Evolutionary conservation across 2,797 vertebrate genomes (phyloP).

Genomic region (Eulemur albifrons): DNA sequence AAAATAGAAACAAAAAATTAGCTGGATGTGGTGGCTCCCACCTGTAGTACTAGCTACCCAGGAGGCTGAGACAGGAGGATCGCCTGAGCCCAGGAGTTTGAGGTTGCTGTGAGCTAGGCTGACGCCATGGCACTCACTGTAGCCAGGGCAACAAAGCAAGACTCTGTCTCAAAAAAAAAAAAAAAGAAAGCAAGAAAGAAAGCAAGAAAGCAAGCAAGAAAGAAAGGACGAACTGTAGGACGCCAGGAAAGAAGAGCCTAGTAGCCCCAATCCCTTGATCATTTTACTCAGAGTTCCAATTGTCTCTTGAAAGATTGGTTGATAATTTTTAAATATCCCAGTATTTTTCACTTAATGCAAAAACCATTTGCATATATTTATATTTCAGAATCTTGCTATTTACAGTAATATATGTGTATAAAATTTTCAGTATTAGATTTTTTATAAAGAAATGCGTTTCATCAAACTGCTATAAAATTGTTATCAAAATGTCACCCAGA

Average conservation of each 20-base stretch:
- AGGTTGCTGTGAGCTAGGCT: too few species aligned
- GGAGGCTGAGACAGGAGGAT: too few species aligned
- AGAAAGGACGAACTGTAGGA: neutral
- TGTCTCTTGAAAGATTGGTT: neutral
- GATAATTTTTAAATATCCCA: neutral
- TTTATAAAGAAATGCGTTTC: constrained; percentile 4
- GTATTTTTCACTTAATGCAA: neutral
- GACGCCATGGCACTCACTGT: too few species aligned
- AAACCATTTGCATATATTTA: neutral
- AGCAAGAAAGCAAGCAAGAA: too few species aligned
- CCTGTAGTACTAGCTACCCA: too few species aligned
- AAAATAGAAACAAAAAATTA: too few species aligned
- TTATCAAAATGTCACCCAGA: constrained; percentile 17
- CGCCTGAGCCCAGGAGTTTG: too few species aligned
- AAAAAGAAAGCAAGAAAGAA: too few species aligned
- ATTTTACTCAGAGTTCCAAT: neutral
- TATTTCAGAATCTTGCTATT: constrained; percentile 13
- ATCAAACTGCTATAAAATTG: neutral
- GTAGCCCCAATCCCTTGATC: neutral
- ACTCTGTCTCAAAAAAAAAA: too few species aligned
- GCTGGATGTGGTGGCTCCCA: too few species aligned
- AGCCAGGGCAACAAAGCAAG: too few species aligned
- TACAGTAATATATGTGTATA: neutral
- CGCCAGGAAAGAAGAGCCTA: neutral
- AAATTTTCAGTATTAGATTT: neutral